Percentiles rank a stretch among this genome's conserved stretches.
These are phyloP conservation scores for Mirza zaza DNA, from an alignment of 2,113 vertebrate species.

Conservation along the genomic window DNA sequence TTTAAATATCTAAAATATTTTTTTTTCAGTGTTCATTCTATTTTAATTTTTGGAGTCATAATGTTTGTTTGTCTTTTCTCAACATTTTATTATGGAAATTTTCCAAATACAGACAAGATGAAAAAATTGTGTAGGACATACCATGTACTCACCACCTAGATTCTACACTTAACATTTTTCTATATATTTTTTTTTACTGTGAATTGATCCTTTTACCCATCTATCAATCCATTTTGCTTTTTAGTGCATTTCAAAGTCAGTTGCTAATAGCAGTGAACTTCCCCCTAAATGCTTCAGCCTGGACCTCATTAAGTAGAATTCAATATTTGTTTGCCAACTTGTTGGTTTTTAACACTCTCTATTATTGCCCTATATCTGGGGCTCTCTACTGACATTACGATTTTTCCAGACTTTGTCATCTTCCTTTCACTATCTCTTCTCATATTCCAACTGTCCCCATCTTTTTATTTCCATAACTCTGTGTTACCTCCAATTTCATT, in stretches of 20 bases:
- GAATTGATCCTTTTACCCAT: neutral
- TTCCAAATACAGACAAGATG: conserved; percentile 12
- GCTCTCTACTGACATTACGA: neutral
- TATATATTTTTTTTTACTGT: neutral
- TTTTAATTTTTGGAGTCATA: neutral
- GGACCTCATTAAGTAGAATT: neutral
- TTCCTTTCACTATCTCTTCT: neutral
- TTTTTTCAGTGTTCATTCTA: neutral
- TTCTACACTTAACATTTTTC: neutral
- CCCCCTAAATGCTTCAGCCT: neutral
- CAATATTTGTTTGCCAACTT: neutral
- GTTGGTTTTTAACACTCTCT: neutral
- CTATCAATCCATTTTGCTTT: neutral
- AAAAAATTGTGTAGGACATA: neutral
- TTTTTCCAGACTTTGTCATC: neutral
- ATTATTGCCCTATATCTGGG: neutral
- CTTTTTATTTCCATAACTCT: neutral
- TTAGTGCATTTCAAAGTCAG: neutral
- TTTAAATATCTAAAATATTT: neutral
- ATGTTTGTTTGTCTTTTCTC: neutral
- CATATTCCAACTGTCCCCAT: neutral
- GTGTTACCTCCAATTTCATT: neutral
- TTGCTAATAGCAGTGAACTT: neutral
- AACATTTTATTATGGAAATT: neutral
- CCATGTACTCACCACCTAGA: no score